phyloP scores from a whole-genome alignment of 1,140 invertebrate species.

The Listronotus oregonensis region DNA sequence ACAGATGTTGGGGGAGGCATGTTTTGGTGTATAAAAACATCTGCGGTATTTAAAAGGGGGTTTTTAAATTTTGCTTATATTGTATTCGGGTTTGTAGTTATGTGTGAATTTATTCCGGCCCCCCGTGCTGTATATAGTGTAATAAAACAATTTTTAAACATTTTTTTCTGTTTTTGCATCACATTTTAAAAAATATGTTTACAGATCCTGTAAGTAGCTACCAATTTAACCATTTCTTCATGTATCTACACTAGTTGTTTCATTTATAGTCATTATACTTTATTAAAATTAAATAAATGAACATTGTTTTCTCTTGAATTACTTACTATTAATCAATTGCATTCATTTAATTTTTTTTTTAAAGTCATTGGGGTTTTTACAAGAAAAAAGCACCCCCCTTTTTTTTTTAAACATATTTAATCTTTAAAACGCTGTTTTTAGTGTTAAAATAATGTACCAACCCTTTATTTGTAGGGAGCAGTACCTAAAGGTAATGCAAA shows the following conservation, averaged over 20 bases:
- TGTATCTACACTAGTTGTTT: too few species aligned
- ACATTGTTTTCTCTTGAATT: too few species aligned
- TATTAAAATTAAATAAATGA: too few species aligned
- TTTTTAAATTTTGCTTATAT: conserved; percentile 92
- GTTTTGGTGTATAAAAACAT: conserved; percentile 89
- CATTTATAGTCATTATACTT: too few species aligned
- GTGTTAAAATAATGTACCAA: too few species aligned
- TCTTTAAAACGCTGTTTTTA: too few species aligned
- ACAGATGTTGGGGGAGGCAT: conserved; percentile 77
- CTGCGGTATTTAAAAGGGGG: conserved; percentile 97
- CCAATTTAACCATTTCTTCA: too few species aligned
- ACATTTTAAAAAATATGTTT: conserved; percentile 94
- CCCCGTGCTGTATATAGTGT: conserved; percentile 78
- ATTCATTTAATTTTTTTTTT: too few species aligned
- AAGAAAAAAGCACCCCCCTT: too few species aligned
- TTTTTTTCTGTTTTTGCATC: conserved; percentile 91
- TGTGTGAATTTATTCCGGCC: conserved; percentile 90
- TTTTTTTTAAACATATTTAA: too few species aligned
- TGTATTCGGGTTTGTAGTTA: conserved; percentile 96
- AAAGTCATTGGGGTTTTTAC: too few species aligned
- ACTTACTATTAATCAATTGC: too few species aligned
- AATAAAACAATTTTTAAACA: conserved; percentile 90
- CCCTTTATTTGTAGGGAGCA: conserved; percentile 73
- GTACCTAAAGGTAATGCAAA: conserved; percentile 99
- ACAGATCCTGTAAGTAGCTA: conserved; percentile 90